Conservation (phyloP, 2,888 invertebrate genomes). For the Cabera pusaria region DNA sequence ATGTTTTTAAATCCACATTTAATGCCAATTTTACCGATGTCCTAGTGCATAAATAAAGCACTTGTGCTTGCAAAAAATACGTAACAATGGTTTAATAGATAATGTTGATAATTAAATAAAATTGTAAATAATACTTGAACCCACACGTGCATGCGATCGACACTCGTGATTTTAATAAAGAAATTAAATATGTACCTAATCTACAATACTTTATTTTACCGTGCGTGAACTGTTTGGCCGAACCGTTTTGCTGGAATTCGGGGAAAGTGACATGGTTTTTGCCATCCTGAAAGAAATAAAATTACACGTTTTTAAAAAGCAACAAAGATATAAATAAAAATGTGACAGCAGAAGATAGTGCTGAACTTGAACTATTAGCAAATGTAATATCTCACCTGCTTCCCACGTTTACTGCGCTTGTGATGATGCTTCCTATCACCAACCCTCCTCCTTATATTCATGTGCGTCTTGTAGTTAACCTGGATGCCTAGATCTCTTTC, state of each 20-base stretch:
- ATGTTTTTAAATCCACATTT: constrained; percentile 18
- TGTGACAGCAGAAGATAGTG: no score
- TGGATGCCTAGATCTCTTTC: constrained; percentile 94
- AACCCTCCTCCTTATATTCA: constrained; percentile 93
- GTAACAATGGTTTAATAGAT: constrained; percentile 42
- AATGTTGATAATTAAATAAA: constrained; percentile 36
- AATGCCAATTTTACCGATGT: constrained; percentile 24
- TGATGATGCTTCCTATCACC: constrained; percentile 93
- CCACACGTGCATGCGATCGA: constrained; percentile 81
- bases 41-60: constrained; percentile 54
- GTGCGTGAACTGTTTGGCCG: constrained; percentile 93
- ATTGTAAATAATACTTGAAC: constrained; percentile 55
- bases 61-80: constrained; percentile 53
- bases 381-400: constrained; percentile 85
- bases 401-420: constrained; percentile 92
- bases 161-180: constrained; percentile 78
- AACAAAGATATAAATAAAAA: no score
- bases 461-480: constrained; percentile 94
- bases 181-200: constrained; percentile 84
- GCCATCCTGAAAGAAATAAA: constrained; percentile 88
- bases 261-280: constrained; percentile 96
- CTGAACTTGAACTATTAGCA: no score
- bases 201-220: constrained; percentile 90
- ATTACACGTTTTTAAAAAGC: no score
- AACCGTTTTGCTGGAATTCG: constrained; percentile 94